Evolutionary conservation across 2,888 invertebrate genomes (phyloP).

Genomic region (Ectemnius continuus): DNA sequence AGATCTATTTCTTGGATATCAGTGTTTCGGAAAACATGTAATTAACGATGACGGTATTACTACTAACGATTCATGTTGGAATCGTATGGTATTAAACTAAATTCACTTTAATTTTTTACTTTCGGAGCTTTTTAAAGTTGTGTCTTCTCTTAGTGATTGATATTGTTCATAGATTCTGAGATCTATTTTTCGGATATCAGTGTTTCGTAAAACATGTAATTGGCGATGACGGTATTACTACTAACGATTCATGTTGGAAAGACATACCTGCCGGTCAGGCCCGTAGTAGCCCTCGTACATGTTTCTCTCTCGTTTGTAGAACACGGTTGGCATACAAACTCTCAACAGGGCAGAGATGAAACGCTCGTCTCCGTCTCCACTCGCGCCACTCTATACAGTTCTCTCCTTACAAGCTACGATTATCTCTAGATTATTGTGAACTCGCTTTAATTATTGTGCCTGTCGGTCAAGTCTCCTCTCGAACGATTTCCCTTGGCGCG

Average conservation of each 20-base stretch:
- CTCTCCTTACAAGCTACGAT: constrained; percentile 32
- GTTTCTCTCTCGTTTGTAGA: constrained; percentile 60
- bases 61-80: too few relatives aligned
- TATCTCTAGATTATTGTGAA: constrained; percentile 36
- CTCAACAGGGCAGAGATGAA: constrained; percentile 32
- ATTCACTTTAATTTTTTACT: too few relatives aligned
- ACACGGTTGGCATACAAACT: constrained; percentile 57
- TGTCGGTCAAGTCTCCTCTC: constrained; percentile 27
- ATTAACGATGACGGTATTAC: too few relatives aligned
- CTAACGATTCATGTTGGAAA: not conserved
- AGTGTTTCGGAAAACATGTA: too few relatives aligned
- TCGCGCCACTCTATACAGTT: constrained; percentile 22
- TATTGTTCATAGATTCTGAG: not conserved
- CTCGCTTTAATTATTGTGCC: constrained; percentile 50
- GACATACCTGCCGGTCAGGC: constrained; percentile 74
- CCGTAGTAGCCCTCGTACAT: constrained; percentile 76
- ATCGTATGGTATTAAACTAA: too few relatives aligned
- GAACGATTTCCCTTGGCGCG: constrained; percentile 13
- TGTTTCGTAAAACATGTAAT: not conserved
- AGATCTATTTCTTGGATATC: too few relatives aligned
- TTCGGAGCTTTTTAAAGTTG: too few relatives aligned
- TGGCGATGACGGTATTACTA: not conserved
- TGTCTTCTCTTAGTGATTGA: too few relatives aligned
- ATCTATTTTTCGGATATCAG: not conserved
- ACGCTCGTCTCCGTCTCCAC: constrained; percentile 12